phyloP scores from a whole-genome alignment of 2,888 invertebrate species.

The Clistopyga incitator region DNA sequence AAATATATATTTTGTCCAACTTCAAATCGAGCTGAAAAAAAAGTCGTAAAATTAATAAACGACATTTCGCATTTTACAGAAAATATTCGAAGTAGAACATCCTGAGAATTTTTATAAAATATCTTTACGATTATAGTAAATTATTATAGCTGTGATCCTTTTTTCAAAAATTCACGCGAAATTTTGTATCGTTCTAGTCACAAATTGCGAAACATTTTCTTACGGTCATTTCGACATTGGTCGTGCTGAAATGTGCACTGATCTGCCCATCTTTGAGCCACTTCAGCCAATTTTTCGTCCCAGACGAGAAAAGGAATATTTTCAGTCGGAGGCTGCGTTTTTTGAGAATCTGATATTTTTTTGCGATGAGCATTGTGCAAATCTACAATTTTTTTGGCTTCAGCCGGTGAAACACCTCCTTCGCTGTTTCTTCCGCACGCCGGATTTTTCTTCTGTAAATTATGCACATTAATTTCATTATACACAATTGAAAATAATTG shows the following conservation, averaged over 20 bases:
- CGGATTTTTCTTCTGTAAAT: constrained; percentile 35
- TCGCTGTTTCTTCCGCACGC: constrained; percentile 47
- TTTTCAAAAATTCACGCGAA: too few relatives aligned
- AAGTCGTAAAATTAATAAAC: not conserved
- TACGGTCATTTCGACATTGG: constrained; percentile 80
- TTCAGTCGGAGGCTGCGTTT: constrained; percentile 78
- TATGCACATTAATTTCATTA: constrained; percentile 11
- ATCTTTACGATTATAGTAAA: too few relatives aligned
- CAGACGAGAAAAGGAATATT: constrained; percentile 82
- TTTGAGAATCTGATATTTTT: constrained; percentile 79
- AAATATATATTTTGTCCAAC: constrained; percentile 82
- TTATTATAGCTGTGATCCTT: too few relatives aligned
- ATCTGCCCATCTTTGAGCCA: constrained; percentile 82
- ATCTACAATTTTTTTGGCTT: constrained; percentile 79
- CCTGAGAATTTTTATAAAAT: too few relatives aligned
- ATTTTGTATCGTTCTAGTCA: too few relatives aligned
- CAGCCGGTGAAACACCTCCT: constrained; percentile 73
- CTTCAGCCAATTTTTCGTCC: constrained; percentile 80
- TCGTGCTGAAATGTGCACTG: constrained; percentile 83
- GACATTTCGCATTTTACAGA: not conserved
- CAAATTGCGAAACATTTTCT: constrained; percentile 41
- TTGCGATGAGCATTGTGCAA: constrained; percentile 81
- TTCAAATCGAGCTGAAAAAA: constrained; percentile 76
- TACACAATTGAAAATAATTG: too few relatives aligned
- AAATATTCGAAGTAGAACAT: too few relatives aligned